A percentile compares a stretch with the other conserved stretches of the same genome.
These are phyloP conservation scores for Drosophila anomalata DNA, from an alignment of 2,888 invertebrate genomes.

Conservation along the genomic window DNA sequence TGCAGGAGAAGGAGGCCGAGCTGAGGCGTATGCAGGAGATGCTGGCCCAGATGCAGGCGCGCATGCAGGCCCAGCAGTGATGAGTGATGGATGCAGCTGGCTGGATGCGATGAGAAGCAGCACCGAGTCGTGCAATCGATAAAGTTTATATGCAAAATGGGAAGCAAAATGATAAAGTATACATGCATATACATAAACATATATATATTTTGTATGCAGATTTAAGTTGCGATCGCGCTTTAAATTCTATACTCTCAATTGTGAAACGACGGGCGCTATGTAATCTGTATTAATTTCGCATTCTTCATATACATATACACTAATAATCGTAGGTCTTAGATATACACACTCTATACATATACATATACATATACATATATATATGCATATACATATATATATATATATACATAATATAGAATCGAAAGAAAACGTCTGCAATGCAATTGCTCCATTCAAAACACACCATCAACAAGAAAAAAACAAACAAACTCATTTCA, in stretches of 20 bases:
- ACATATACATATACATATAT: constrained; percentile 32
- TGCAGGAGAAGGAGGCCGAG: constrained; percentile 96
- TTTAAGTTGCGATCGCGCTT: constrained; percentile 64
- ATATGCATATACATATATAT: constrained; percentile 11
- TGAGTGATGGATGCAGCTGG: too few species aligned
- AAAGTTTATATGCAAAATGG: constrained; percentile 29
- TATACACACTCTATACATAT: not conserved
- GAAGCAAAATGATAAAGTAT: constrained; percentile 4
- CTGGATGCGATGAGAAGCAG: not conserved
- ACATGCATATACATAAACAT: constrained; percentile 43
- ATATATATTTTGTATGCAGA: constrained; percentile 72
- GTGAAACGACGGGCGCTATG: constrained; percentile 64
- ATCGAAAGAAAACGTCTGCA: constrained; percentile 20
- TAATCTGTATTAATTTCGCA: constrained; percentile 59
- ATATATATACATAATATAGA: constrained; percentile 7
- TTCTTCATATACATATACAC: constrained; percentile 40
- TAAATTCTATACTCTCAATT: constrained; percentile 44
- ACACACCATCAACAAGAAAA: not conserved
- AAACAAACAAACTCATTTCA: constrained; percentile 44
- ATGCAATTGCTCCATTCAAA: constrained; percentile 35
- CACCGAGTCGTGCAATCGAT: constrained; percentile 25
- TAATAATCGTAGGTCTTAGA: too few species aligned
- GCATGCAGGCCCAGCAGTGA: constrained; percentile 87
- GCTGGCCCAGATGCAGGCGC: constrained; percentile 97
- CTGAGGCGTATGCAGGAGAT: constrained; percentile 97